These are phyloP conservation scores for Pediacus dermestoides DNA, from an alignment of 2,888 invertebrate species.

Conservation along the genomic window DNA sequence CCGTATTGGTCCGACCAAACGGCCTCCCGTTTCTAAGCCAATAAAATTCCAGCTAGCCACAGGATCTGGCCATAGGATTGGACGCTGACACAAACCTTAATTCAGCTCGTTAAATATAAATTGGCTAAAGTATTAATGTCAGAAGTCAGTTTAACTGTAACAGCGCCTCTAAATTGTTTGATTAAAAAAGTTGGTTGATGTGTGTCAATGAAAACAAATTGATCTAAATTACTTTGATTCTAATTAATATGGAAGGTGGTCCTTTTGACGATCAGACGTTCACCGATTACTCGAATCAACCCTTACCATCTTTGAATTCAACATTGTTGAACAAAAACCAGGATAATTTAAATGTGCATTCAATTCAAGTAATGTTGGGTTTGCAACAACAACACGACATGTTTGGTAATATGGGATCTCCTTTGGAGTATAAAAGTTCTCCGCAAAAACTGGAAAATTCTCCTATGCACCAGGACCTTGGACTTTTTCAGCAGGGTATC, in stretches of 20 bases:
- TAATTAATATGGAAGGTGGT: slow-evolving; percentile 63
- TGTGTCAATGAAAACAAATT: slow-evolving; percentile 31
- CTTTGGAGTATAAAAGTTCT: slow-evolving; percentile 50
- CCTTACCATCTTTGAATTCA: slow-evolving; percentile 47
- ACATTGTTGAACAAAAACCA: slow-evolving; percentile 44
- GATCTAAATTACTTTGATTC: slow-evolving; percentile 46
- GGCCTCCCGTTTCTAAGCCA: slow-evolving; percentile 27
- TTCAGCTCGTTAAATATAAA: slow-evolving; percentile 53
- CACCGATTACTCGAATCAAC: slow-evolving; percentile 63
- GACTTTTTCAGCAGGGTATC: slow-evolving; percentile 41
- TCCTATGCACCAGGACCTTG: slow-evolving; percentile 49
- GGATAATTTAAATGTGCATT: slow-evolving; percentile 57
- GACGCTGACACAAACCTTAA: slow-evolving; percentile 34
- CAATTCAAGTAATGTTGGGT: slow-evolving; percentile 68
- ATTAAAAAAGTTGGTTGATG: slow-evolving; percentile 32
- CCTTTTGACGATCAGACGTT: slow-evolving; percentile 78
- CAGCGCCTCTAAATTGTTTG: slow-evolving; percentile 35
- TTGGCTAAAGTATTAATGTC: slow-evolving; percentile 52
- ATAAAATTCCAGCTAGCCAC: slow-evolving; percentile 23
- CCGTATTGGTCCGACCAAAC: slow-evolving; percentile 23
- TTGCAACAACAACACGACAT: slow-evolving; percentile 52
- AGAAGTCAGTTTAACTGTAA: slow-evolving; percentile 46
- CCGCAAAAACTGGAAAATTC: slow-evolving; percentile 48
- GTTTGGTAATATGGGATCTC: slow-evolving; percentile 50
- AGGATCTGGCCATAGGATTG: slow-evolving; percentile 32